Evolutionary conservation across 1,140 invertebrate species (phyloP).

Genomic region (Pseudomyrmex gracilis): DNA sequence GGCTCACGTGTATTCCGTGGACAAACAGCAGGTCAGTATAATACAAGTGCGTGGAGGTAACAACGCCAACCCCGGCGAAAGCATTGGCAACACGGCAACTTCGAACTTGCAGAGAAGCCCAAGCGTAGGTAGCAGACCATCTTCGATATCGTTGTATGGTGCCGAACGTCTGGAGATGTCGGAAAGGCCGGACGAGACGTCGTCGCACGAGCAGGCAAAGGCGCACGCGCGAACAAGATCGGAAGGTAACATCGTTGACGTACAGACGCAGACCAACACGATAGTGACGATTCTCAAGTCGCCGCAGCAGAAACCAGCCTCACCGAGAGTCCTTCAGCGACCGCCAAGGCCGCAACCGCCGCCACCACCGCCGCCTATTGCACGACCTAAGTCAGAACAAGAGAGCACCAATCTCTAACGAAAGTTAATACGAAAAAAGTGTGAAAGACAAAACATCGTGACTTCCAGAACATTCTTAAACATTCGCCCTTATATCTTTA

Average conservation of each 20-base stretch:
- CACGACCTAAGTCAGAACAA: constrained; percentile 80
- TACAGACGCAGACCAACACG: constrained; percentile 81
- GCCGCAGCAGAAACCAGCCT: constrained; percentile 79
- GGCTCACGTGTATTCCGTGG: constrained; percentile 89
- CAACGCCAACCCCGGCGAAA: constrained; percentile 74
- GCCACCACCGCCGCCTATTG: constrained; percentile 82
- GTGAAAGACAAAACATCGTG: constrained; percentile 28
- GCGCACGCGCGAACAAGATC: constrained; percentile 84
- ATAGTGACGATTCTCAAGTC: constrained; percentile 76
- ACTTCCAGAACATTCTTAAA: constrained; percentile 29
- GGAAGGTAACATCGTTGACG: constrained; percentile 86
- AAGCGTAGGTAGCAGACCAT: constrained; percentile 82
- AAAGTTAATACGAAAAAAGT: constrained; percentile 17
- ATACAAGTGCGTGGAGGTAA: constrained; percentile 87
- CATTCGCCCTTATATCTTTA: constrained; percentile 46
- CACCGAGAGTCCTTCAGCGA: constrained; percentile 81
- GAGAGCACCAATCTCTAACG: constrained; percentile 84
- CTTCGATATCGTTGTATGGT: constrained; percentile 80
- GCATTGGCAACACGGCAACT: constrained; percentile 79
- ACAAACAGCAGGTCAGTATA: constrained; percentile 90
- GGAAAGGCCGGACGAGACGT: constrained; percentile 80
- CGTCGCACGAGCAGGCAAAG: constrained; percentile 76
- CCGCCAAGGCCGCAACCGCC: constrained; percentile 84
- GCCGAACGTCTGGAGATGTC: constrained; percentile 76
- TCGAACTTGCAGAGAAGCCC: constrained; percentile 85